Base-by-base conservation (phyloP, 1,140 invertebrate species). In the Bactericera cockerelli region DNA sequence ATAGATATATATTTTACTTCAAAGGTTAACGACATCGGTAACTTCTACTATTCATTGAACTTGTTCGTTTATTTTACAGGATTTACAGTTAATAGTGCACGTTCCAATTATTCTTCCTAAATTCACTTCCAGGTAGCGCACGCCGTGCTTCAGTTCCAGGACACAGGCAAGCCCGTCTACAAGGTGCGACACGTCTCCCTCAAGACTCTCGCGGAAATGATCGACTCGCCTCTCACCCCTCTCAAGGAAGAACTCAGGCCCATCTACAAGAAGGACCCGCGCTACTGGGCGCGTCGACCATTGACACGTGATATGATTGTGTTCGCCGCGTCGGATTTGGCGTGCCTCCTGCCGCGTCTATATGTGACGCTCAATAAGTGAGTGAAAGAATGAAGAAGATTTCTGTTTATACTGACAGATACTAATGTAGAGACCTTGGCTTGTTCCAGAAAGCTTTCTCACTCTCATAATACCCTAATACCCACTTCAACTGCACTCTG, bases 171-270 rank as follows among this genome's bases (percentile, higher is more conserved):
- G 65, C 89, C 93, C 24, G 89, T 94, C 31, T 89, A 93, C 67
- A 93, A 94, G 78, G 87, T 91, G 13, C 94, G 94, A 73, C 89
- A 91, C 69, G 81, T 91, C 16, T 91, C 88, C 66, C 73, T 95
- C 2, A 93, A 92, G 75, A 82, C 85, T 54, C 73, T 94, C 10
- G 95, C 91, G 73, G 85, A 90, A 72, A 72, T 83, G 42, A 93
- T 93, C 69, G 84, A 86, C 67, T 86, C 86, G 24, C 83, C 86
- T 0, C 77, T 81, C 63, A 93, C 93, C 75, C 83, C 87, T 1
- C 81, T 89, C 67, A 94, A 93, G 67, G 90, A 93, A 70, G 86
- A 88, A 68, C 71, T 92, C 39, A 91, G 89, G 71, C 84, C 83
- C 71, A 80, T 89, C 16, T 93, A 93, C 70, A 75, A 86, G 38